Conservation (phyloP, 2,888 invertebrate species). For the Orthosia cruda region DNA sequence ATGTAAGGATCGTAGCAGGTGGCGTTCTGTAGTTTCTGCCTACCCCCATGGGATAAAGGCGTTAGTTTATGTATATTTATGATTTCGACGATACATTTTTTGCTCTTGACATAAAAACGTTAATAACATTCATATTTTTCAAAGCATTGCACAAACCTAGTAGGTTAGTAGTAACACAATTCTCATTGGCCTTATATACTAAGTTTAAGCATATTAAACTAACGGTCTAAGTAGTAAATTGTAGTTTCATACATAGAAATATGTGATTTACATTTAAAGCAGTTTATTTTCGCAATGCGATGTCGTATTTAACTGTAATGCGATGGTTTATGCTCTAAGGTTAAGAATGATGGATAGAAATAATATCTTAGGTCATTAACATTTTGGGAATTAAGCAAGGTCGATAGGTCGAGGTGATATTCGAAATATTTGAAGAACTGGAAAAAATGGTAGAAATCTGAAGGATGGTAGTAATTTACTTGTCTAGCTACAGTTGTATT, state of each 20-base stretch:
- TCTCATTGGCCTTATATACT: constrained; percentile 47
- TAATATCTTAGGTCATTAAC: background rate
- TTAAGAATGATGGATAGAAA: constrained; percentile 31
- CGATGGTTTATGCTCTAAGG: constrained; percentile 29
- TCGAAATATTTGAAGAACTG: background rate
- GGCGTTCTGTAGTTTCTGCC: no score
- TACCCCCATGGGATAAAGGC: no score
- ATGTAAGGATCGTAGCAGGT: no score
- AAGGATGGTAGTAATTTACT: background rate
- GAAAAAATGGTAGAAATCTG: background rate
- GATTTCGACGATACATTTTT: background rate
- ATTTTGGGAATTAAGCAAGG: background rate
- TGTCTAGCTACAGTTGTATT: background rate
- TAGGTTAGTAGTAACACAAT: constrained; percentile 18
- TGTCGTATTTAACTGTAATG: constrained; percentile 17
- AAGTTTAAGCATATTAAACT: constrained; percentile 39
- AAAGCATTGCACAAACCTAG: constrained; percentile 34
- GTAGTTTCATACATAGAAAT: constrained; percentile 38
- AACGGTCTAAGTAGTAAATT: constrained; percentile 33
- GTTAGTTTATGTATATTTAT: background rate
- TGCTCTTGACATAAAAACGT: constrained; percentile 30
- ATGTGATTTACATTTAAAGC: constrained; percentile 49
- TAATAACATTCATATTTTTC: background rate
- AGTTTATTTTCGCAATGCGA: constrained; percentile 42
- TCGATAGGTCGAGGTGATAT: background rate